Evolutionary conservation across 2,797 vertebrate genomes (phyloP), one percentile per base, ranked within the genome.

Genomic region (Meriones psammophilus): DNA sequence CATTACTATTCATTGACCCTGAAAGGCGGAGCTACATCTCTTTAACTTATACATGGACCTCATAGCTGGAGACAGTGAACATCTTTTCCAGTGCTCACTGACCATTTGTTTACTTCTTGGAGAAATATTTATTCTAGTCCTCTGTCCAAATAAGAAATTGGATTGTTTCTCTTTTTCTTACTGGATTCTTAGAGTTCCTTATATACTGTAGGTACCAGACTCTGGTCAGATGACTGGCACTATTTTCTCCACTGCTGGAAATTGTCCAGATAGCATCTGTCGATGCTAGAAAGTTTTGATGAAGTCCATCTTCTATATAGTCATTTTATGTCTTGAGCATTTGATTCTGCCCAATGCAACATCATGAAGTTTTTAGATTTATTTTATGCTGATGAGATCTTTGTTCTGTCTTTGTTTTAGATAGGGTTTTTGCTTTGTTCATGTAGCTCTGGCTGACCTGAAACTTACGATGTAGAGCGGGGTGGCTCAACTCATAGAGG

Each of bases 121-220:
- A 81, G 4, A 92, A 90, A 88, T 33, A 60, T n/a, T 84, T 87
- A 89, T 66, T 93, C 71, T 88, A 92, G 42, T 22, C 28, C 62
- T 56, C 22, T 79, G 26, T 15, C n/a, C 4, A 60, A n/a, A 64
- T 92, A 10, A 36, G 66, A 90, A 77, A 15, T 20, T 78, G 20
- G n/a, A 54, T 69, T 73, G 81, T 60, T 89, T 60, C 17, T n/a
- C 10, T n/a, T 94, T 88, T 85, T 90, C 24, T 56, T 94, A 58
- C 58, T 91, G 28, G 24, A 54, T 81, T 89, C 77, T 79, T 30
- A 83, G 74, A 89, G 33, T 46, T 94, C 54, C 69, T 96, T 93
- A 54, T 28, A 66, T 58, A 86, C 33, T 81, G 33, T 80, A 33
- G 79, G 71, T 71, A 87, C 20, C 66, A 92, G 77, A 78, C 4